Conservation (phyloP, 2,797 vertebrate species). For the Hemibagrus guttatus region DNA sequence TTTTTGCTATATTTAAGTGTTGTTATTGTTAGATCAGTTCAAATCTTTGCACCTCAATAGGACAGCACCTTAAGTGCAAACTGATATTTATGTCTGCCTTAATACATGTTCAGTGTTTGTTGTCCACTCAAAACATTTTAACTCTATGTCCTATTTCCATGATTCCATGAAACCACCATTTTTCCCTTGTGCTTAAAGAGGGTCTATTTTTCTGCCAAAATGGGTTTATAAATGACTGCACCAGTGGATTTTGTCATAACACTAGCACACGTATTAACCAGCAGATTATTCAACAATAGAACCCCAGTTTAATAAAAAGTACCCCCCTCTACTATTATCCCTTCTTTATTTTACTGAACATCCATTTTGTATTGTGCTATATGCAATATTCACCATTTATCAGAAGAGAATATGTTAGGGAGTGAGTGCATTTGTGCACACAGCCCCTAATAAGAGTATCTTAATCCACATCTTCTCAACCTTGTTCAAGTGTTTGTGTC, state of each 20-base stretch:
- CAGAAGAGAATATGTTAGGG: background rate
- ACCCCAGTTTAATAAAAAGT: background rate
- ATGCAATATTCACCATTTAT: background rate
- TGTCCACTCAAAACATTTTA: background rate
- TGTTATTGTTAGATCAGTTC: background rate
- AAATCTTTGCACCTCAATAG: background rate
- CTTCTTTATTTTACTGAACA: background rate
- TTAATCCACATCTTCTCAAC: background rate
- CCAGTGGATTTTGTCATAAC: background rate
- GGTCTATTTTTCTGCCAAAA: background rate
- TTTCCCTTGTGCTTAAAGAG: background rate
- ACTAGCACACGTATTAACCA: background rate
- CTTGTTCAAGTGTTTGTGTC: background rate
- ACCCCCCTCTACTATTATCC: background rate
- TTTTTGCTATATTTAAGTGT: background rate
- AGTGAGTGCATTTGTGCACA: background rate
- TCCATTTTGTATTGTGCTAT: background rate
- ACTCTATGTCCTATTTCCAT: background rate
- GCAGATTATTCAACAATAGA: background rate
- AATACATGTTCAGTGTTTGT: background rate
- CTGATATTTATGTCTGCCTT: background rate
- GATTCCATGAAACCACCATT: background rate
- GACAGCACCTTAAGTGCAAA: background rate
- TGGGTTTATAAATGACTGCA: background rate
- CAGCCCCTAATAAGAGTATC: background rate